Evolutionary conservation across 2,113 vertebrate species (phyloP).

Genomic region (Leucosticte australis): DNA sequence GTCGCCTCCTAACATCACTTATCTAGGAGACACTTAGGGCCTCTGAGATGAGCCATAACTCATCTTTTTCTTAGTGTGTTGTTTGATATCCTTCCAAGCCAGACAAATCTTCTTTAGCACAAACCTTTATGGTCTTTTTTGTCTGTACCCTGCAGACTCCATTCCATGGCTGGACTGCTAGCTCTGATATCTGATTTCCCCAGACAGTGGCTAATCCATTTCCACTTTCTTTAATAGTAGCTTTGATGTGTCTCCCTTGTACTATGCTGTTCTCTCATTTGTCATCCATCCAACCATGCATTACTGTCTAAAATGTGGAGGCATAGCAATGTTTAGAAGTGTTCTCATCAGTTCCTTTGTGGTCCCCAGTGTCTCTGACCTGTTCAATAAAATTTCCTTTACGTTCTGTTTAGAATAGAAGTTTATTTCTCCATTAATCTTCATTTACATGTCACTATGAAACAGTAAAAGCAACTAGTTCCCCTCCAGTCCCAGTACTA

Average conservation of each 20-base stretch:
- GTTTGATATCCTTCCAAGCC: background rate
- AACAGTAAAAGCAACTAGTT: background rate
- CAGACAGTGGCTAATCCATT: slow-evolving; percentile 7
- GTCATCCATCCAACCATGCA: background rate
- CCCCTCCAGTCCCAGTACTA: background rate
- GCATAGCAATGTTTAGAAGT: background rate
- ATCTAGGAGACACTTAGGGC: background rate
- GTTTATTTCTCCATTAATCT: background rate
- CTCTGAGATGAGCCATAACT: background rate
- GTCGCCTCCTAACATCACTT: background rate
- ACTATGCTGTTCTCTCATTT: background rate
- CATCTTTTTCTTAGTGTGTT: background rate
- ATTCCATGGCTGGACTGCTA: background rate
- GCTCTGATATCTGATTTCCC: background rate
- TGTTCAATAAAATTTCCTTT: background rate
- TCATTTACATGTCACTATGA: background rate
- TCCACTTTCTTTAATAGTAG: background rate
- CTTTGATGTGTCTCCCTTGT: background rate
- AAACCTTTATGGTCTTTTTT: background rate
- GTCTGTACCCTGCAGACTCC: background rate
- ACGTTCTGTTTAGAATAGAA: background rate
- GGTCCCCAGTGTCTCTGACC: background rate
- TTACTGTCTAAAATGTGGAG: background rate
- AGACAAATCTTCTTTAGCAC: background rate
- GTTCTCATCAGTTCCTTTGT: background rate